Conservation (phyloP, 2,797 vertebrate genomes). For the Gambelia wislizenii region DNA sequence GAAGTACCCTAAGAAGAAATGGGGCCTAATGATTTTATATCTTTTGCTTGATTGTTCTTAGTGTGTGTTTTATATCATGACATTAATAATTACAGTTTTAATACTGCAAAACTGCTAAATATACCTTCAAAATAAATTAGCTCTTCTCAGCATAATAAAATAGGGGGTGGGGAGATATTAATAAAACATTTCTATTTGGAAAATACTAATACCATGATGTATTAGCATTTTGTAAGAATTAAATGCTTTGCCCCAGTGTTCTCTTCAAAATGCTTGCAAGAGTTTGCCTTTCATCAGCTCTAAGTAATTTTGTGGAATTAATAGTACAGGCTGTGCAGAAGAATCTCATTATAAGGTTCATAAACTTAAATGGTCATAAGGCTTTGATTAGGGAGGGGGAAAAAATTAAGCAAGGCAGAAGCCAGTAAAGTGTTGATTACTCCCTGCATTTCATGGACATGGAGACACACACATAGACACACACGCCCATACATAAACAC, state of each 20-base stretch:
- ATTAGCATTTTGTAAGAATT: constrained; percentile 44
- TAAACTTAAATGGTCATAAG: constrained; percentile 28
- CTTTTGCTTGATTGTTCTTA: background rate
- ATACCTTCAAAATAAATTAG: background rate
- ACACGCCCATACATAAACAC: background rate
- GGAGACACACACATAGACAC: too few species aligned
- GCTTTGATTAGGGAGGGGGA: constrained; percentile 14
- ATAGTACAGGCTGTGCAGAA: constrained; percentile 32
- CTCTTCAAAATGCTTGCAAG: constrained; percentile 40
- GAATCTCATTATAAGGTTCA: constrained; percentile 57
- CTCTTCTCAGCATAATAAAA: constrained; percentile 1
- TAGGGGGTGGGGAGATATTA: background rate
- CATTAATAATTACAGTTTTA: background rate
- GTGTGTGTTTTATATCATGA: background rate
- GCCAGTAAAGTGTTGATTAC: constrained; percentile 28
- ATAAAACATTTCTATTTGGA: background rate
- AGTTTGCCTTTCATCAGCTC: constrained; percentile 26
- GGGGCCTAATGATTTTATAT: too few species aligned
- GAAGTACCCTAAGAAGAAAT: background rate
- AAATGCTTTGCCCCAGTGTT: constrained; percentile 44
- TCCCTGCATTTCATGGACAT: fast-evolving
- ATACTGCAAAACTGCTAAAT: background rate
- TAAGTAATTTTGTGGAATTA: constrained; percentile 43
- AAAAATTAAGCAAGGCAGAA: constrained; percentile 38
- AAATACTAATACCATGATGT: constrained; percentile 1